Percentiles rank a stretch among this genome's conserved stretches.
Conservation (phyloP, 92 coral and sea anemone genomes). For the Muricea muricata region DNA sequence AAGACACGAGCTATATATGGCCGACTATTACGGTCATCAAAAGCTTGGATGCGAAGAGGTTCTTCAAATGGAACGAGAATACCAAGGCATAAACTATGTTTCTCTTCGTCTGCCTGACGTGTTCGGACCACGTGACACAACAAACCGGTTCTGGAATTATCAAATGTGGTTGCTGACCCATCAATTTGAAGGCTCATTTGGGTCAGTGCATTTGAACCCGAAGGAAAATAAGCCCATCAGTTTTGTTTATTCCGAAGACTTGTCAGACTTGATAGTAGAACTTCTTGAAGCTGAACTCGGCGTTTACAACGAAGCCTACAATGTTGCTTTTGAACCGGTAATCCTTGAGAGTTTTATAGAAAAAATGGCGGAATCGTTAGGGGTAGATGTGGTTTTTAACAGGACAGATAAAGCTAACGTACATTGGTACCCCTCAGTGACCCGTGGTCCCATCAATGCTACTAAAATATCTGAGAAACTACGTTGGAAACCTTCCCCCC, state of each 20-base stretch:
- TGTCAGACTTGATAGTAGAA: constrained; percentile 65
- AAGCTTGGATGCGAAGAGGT: constrained; percentile 87
- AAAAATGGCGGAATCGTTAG: constrained; percentile 73
- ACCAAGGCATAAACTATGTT: constrained; percentile 68
- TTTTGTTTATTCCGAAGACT: constrained; percentile 79
- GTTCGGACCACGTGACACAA: constrained; percentile 95
- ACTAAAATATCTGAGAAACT: constrained; percentile 75
- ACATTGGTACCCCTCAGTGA: constrained; percentile 80
- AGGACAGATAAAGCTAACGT: constrained; percentile 59
- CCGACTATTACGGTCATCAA: constrained; percentile 81
- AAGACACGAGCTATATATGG: constrained; percentile 59
- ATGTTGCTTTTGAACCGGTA: constrained; percentile 83
- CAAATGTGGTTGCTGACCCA: constrained; percentile 88
- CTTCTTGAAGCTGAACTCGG: constrained; percentile 56
- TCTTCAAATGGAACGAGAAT: constrained; percentile 68
- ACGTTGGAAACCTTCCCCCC: constrained; percentile 73
- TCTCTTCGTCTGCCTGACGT: constrained; percentile 94
- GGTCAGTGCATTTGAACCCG: constrained; percentile 74
- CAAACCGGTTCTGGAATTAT: constrained; percentile 92
- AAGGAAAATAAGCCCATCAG: constrained; percentile 75
- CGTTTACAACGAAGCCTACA: constrained; percentile 77
- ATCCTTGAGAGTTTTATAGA: constrained; percentile 77
- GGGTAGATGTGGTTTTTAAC: constrained; percentile 75
- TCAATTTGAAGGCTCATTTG: constrained; percentile 64
- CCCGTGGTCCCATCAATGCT: constrained; percentile 83